phyloP scores from a whole-genome alignment of 2,113 vertebrate genomes.

The Heterocephalus glaber region DNA sequence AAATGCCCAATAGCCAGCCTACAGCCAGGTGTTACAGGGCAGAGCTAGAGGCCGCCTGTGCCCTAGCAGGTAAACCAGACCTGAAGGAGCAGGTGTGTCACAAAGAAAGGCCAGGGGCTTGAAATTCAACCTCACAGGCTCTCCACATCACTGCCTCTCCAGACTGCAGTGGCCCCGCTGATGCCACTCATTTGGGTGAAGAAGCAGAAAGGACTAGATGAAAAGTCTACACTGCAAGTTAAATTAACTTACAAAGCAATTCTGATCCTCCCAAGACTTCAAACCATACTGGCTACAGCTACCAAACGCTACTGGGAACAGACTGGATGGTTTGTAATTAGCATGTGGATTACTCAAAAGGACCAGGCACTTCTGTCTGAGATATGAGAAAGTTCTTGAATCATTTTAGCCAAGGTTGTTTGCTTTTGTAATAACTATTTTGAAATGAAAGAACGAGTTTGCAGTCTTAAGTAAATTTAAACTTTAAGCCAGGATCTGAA shows the following conservation, averaged over 20 bases:
- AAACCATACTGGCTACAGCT: background rate
- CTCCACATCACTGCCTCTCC: rapidly evolving
- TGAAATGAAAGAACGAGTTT: background rate
- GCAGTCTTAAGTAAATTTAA: background rate
- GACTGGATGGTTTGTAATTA: background rate
- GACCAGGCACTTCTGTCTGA: background rate
- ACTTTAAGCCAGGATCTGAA: background rate
- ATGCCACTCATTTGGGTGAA: background rate
- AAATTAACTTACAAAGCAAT: background rate
- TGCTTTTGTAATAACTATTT: background rate
- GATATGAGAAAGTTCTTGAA: background rate
- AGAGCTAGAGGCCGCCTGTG: background rate
- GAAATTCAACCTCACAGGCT: background rate
- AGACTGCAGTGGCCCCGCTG: rapidly evolving
- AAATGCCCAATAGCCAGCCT: background rate
- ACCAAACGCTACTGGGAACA: background rate
- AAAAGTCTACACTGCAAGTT: background rate
- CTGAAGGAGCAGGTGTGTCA: background rate
- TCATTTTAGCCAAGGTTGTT: background rate
- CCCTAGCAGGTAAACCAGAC: background rate
- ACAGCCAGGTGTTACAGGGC: background rate
- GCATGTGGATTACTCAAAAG: background rate
- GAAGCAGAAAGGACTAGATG: background rate
- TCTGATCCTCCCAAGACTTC: background rate
- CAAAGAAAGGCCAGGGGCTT: background rate